phyloP scores from a whole-genome alignment of 1,140 invertebrate species.

The Leptonema lineaticorne region DNA sequence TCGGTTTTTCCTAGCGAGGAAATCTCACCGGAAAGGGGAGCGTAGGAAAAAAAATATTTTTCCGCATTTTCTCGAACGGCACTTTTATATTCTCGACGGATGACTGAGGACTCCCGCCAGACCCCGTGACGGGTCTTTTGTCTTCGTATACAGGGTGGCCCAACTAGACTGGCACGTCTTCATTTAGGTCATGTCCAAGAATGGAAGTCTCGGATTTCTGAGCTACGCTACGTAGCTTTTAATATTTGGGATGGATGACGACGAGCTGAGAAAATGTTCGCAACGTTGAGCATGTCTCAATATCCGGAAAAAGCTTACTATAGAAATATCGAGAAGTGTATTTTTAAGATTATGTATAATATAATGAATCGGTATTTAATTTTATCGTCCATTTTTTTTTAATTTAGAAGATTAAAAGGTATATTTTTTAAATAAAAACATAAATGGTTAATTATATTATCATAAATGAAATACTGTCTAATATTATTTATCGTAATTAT shows the following conservation, averaged over 20 bases:
- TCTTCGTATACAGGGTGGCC: slow-evolving; percentile 6
- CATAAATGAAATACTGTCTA: too few species aligned
- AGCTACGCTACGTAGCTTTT: neutral
- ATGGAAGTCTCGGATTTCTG: slow-evolving; percentile 10
- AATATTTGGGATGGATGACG: slow-evolving; percentile 6
- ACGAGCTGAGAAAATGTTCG: too few species aligned
- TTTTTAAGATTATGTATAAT: too few species aligned
- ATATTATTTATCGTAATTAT: too few species aligned
- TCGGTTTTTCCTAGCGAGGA: neutral
- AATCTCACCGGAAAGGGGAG: slow-evolving; percentile 24
- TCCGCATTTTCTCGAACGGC: slow-evolving; percentile 27
- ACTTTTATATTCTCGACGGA: slow-evolving; percentile 27
- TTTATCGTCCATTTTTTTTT: too few species aligned
- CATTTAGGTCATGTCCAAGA: neutral
- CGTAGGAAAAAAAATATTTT: slow-evolving; percentile 20
- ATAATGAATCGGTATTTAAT: too few species aligned
- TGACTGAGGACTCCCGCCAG: slow-evolving; percentile 19
- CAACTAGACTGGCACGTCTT: slow-evolving; percentile 3
- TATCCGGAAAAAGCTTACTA: slow-evolving; percentile 13
- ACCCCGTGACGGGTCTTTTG: slow-evolving; percentile 24
- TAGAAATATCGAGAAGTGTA: too few species aligned
- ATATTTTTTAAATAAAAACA: too few species aligned
- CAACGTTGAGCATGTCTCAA: neutral
- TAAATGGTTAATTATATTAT: too few species aligned
- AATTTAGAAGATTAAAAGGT: too few species aligned